phyloP scores from a whole-genome alignment of 1,140 invertebrate species.

The Calosoma granatense region DNA sequence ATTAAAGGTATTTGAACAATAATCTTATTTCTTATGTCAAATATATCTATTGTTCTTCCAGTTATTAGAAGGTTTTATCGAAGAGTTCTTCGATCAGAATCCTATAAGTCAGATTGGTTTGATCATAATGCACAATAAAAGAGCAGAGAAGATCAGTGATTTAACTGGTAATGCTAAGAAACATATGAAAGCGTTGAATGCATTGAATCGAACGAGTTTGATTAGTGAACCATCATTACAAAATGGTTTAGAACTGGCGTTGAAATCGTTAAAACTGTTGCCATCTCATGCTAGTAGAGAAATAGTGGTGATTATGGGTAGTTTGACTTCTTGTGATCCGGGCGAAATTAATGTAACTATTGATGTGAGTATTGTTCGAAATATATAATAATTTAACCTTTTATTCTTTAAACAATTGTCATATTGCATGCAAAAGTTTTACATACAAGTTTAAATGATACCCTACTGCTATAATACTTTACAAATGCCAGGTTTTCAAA shows the following conservation, averaged over 20 bases:
- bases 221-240: conserved; percentile 90
- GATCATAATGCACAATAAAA: conserved; percentile 84
- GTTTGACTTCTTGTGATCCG: conserved; percentile 94
- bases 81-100: conserved; percentile 97
- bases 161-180: conserved; percentile 77
- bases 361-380: conserved; percentile 59
- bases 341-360: conserved; percentile 84
- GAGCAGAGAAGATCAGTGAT: conserved; percentile 85
- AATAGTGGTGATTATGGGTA: conserved; percentile 83
- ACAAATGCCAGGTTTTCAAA: neutral
- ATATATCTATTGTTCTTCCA: conserved; percentile 35
- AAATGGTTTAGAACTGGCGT: conserved; percentile 84
- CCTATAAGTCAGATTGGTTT: conserved; percentile 95
- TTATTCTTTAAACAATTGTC: neutral
- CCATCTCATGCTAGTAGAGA: conserved; percentile 90
- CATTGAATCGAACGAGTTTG: conserved; percentile 47
- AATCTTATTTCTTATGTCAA: conserved; percentile 2
- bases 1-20: conserved; percentile 56
- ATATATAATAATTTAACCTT: conserved; percentile 14
- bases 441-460: neutral
- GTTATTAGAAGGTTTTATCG: conserved; percentile 87
- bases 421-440: neutral
- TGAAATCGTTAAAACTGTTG: conserved; percentile 76
- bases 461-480: too few species aligned
- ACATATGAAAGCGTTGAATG: conserved; percentile 57